phyloP scores from a whole-genome alignment of 1,140 invertebrate species.

The Lepidurus arcticus region DNA sequence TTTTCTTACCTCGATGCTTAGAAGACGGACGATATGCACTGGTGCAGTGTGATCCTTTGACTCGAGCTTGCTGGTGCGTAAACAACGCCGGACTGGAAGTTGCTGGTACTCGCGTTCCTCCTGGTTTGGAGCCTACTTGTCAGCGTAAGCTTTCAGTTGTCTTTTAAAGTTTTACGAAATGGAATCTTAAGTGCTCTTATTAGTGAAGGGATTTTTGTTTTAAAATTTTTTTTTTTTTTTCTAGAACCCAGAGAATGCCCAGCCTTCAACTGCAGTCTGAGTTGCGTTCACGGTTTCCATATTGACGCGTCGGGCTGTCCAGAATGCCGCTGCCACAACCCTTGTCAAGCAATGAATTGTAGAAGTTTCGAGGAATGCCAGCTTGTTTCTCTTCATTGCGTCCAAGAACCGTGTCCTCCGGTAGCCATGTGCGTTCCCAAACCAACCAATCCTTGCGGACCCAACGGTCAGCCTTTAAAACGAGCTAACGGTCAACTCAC shows the following conservation, averaged over 20 bases:
- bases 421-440: conserved; percentile 70
- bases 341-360: conserved; percentile 42
- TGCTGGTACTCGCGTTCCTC: conserved; percentile 43
- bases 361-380: conserved; percentile 57
- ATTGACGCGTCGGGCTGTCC: conserved; percentile 51
- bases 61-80: conserved; percentile 46
- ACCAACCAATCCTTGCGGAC: conserved; percentile 66
- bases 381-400: conserved; percentile 51
- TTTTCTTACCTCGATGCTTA: conserved; percentile 44
- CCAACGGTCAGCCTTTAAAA: conserved; percentile 52
- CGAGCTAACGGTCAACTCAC: conserved; percentile 44
- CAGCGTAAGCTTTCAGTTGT: conserved; percentile 36
- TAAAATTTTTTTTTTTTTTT: not conserved
- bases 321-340: conserved; percentile 43
- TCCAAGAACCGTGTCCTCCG: conserved; percentile 59
- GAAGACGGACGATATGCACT: conserved; percentile 42
- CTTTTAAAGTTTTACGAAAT: not conserved
- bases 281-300: conserved; percentile 62
- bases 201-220: conserved; percentile 24
- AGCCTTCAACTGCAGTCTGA: conserved; percentile 53
- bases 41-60: conserved; percentile 45
- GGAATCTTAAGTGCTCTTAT: not conserved
- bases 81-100: conserved; percentile 44
- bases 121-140: conserved; percentile 41
- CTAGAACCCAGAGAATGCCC: conserved; percentile 55